Conservation (phyloP, 2,888 invertebrate genomes). For the Himalopsyche anomala region DNA sequence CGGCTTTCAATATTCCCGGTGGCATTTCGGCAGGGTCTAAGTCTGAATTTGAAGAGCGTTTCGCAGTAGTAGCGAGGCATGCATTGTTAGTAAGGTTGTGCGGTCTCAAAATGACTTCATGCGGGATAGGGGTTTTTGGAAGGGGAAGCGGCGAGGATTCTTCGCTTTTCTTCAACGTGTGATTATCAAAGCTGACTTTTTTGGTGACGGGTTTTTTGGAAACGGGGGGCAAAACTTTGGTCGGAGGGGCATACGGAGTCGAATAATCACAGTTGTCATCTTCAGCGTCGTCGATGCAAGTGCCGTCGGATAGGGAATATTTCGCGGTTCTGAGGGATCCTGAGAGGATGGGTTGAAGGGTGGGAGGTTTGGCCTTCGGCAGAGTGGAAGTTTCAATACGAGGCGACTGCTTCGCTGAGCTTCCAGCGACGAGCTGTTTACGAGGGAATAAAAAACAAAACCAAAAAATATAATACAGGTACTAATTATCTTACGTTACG, state of each 20-base stretch:
- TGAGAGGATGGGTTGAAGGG: conserved; percentile 65
- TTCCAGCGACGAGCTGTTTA: conserved; percentile 60
- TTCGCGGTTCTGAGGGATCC: conserved; percentile 49
- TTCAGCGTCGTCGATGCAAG: conserved; percentile 57
- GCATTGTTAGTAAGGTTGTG: conserved; percentile 59
- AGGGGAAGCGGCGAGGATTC: background rate
- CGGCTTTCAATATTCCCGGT: conserved; percentile 56
- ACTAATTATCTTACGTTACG: conserved; percentile 50
- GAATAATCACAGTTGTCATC: conserved; percentile 47
- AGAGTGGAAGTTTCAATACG: conserved; percentile 67
- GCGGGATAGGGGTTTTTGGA: conserved; percentile 44
- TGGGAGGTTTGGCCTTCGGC: conserved; percentile 67
- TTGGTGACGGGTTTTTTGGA: conserved; percentile 62
- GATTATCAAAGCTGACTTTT: conserved; percentile 64
- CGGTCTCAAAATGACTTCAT: conserved; percentile 55
- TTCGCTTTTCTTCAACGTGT: conserved; percentile 48
- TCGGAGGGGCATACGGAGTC: background rate
- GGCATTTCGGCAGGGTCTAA: conserved; percentile 21
- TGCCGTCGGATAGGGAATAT: conserved; percentile 54
- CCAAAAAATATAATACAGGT: conserved; percentile 56
- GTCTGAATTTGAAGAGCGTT: conserved; percentile 36
- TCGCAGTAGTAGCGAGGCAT: conserved; percentile 49
- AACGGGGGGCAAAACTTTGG: conserved; percentile 58
- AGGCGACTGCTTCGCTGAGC: conserved; percentile 59
- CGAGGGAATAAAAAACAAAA: conserved; percentile 58